Percentiles rank a stretch among this genome's conserved stretches.
Evolutionary conservation across 2,113 vertebrate genomes (phyloP).

Genomic region (Lophotis ruficrista): DNA sequence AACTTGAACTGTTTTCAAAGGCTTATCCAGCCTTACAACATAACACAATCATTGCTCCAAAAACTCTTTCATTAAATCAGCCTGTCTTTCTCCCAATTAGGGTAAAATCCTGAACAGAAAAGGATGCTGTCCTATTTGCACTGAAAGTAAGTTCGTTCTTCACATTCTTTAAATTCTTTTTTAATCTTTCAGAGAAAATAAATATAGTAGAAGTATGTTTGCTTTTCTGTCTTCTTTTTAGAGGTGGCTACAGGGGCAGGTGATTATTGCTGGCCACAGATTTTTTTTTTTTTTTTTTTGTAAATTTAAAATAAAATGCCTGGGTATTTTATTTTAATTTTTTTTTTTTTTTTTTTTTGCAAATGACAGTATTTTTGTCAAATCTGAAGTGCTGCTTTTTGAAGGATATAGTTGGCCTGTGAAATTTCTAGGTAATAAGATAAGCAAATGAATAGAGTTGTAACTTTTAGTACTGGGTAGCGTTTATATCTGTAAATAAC

Average conservation of each 20-base stretch:
- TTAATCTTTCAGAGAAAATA: conserved; percentile 5
- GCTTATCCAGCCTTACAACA: conserved; percentile 38
- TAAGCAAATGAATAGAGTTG: background rate
- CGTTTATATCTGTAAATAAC: conserved; percentile 5
- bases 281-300: too few relatives aligned
- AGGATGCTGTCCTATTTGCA: conserved; percentile 98
- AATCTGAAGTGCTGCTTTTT: background rate
- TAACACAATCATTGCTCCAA: background rate
- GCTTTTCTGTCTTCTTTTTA: background rate
- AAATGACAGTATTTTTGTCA: background rate
- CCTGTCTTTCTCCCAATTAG: conserved; percentile 77
- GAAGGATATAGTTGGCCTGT: background rate
- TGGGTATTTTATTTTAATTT: background rate
- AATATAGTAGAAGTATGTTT: background rate
- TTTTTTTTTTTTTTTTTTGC: background rate
- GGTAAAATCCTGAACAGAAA: conserved; percentile 98
- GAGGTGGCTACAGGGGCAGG: background rate
- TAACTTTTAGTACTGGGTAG: background rate
- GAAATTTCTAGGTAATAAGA: background rate
- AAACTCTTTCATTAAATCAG: conserved; percentile 50
- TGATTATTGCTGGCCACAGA: background rate
- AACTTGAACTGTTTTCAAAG: conserved; percentile 50
- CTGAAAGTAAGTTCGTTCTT: conserved; percentile 95
- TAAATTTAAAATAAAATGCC: background rate
- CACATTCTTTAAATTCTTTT: background rate